These are phyloP conservation scores for Microcebus murinus DNA, from an alignment of 2,113 vertebrate species.

Conservation along the genomic window DNA sequence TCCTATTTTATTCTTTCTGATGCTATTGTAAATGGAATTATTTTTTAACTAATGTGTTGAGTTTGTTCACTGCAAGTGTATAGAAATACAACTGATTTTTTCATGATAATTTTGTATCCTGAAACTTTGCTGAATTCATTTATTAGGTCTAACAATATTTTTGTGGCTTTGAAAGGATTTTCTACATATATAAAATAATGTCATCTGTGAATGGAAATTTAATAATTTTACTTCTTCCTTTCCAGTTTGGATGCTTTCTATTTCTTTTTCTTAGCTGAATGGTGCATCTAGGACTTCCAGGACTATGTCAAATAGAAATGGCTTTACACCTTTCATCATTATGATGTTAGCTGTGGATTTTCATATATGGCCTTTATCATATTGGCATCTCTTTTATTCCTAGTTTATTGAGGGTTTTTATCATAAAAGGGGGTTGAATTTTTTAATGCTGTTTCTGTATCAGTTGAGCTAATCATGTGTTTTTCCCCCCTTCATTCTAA, in stretches of 20 bases:
- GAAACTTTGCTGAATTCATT: neutral
- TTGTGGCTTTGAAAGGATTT: neutral
- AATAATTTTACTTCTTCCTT: neutral
- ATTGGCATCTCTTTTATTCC: neutral
- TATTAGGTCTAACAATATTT: neutral
- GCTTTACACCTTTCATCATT: neutral
- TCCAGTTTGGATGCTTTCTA: neutral
- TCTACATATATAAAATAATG: neutral
- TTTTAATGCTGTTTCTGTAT: neutral
- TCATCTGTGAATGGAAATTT: neutral
- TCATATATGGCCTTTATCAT: neutral
- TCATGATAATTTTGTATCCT: neutral
- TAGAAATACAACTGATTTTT: neutral
- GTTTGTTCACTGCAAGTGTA: neutral
- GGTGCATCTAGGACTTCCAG: neutral
- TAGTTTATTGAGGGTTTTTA: neutral
- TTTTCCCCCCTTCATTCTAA: neutral
- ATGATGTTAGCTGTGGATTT: neutral
- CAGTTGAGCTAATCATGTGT: neutral
- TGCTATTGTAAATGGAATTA: neutral
- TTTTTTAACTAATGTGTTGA: neutral
- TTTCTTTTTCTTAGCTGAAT: neutral
- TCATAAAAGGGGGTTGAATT: neutral
- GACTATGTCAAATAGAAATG: neutral
- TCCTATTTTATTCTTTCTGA: neutral